Percentiles rank a stretch among this genome's conserved stretches.
phyloP scores from a whole-genome alignment of 1,140 invertebrate species.

The Calephelis nemesis region DNA sequence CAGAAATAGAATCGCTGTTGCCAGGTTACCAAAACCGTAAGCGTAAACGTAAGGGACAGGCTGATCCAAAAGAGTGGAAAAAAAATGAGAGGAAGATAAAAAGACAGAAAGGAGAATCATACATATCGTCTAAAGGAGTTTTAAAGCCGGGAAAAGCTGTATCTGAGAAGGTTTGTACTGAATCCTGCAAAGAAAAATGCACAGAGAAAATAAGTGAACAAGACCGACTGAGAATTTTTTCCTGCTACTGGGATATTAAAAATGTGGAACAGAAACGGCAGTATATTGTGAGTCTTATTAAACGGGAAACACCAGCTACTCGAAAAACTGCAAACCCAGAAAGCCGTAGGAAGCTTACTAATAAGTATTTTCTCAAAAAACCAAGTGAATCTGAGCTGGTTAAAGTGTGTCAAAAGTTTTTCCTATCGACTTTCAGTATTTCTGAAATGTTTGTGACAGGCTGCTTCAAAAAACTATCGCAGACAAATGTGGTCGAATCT shows the following conservation, averaged over 20 bases:
- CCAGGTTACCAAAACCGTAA: conserved; percentile 24
- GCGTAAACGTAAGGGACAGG: conserved; percentile 20
- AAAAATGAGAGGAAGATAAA: conserved; percentile 22
- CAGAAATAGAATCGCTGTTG: too few relatives aligned
- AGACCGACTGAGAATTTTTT: conserved; percentile 23
- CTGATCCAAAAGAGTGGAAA: conserved; percentile 18
- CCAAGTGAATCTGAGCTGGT: conserved; percentile 19
- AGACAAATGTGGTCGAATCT: conserved; percentile 26
- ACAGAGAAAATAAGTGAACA: conserved; percentile 20
- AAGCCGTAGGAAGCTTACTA: conserved; percentile 26
- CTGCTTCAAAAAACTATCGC: conserved; percentile 29
- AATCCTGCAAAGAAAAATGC: conserved; percentile 20
- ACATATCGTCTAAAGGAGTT: conserved; percentile 13
- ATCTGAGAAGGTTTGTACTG: conserved; percentile 14
- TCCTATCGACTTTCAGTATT: conserved; percentile 25
- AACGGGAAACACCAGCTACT: conserved; percentile 18
- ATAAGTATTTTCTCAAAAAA: conserved; percentile 31
- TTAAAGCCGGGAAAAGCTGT: conserved; percentile 20
- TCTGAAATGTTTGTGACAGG: conserved; percentile 28
- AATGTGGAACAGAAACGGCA: conserved; percentile 25
- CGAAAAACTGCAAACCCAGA: conserved; percentile 23
- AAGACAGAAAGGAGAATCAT: conserved; percentile 25
- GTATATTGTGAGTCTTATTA: conserved; percentile 25
- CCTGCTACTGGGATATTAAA: conserved; percentile 12
- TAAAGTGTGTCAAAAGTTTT: conserved; percentile 29